These are phyloP conservation scores for Aurelia sp. DNA, from an alignment of 30 jellyfish, hydroid and myxozoan species.

Conservation along the genomic window DNA sequence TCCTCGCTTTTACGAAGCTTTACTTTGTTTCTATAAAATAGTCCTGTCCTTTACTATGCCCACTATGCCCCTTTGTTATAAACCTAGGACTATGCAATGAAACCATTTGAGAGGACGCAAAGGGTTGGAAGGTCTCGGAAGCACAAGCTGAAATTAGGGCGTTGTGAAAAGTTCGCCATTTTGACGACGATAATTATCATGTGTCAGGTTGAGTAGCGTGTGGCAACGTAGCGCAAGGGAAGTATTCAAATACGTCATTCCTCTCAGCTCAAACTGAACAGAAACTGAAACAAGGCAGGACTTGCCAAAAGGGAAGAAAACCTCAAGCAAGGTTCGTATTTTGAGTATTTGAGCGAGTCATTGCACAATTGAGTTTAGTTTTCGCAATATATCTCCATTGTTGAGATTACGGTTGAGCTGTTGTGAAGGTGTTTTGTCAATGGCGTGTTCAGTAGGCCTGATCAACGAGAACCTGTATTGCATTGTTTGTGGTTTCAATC, in stretches of 20 bases:
- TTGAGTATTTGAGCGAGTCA: too few species aligned
- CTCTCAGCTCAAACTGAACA: background rate
- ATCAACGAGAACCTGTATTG: constrained; percentile 22
- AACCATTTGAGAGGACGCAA: too few species aligned
- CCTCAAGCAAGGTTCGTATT: too few species aligned
- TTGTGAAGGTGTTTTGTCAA: background rate
- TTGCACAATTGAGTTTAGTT: background rate
- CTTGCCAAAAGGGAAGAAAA: background rate
- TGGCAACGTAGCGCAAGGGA: constrained; percentile 76
- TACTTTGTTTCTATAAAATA: too few species aligned
- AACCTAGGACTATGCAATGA: too few species aligned
- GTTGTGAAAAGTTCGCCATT: constrained; percentile 39
- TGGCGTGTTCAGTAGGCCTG: constrained; percentile 57
- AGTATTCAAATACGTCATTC: constrained; percentile 13
- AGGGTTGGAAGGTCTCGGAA: too few species aligned
- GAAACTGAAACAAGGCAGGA: background rate
- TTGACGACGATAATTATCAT: constrained; percentile 47
- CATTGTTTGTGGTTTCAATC: constrained; percentile 49
- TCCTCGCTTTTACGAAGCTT: too few species aligned
- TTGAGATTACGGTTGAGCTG: background rate
- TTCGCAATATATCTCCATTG: background rate
- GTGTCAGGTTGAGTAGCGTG: constrained; percentile 72
- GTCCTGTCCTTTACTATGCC: too few species aligned
- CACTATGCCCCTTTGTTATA: too few species aligned
- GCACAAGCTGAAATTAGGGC: background rate